phyloP scores from a whole-genome alignment of 2,888 invertebrate species.

The Cephus runcator region DNA sequence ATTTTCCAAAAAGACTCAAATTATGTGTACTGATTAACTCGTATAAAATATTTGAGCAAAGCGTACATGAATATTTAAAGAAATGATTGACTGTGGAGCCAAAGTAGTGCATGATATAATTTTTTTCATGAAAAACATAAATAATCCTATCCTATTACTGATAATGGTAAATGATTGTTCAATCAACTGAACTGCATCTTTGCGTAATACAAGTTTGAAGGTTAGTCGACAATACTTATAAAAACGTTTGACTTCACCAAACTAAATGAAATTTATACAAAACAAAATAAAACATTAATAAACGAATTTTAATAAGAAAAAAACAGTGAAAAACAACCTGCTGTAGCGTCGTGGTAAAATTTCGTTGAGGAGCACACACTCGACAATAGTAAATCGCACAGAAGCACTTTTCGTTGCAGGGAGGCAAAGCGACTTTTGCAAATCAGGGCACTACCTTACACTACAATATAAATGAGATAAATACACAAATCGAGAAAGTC shows the following conservation, averaged over 20 bases:
- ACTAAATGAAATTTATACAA: background rate
- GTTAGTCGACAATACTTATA: conserved; percentile 8
- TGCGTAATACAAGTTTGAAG: conserved; percentile 5
- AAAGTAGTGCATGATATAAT: background rate
- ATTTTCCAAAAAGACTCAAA: background rate
- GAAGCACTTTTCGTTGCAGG: background rate
- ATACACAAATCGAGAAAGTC: background rate
- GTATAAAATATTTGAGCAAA: background rate
- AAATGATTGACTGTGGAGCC: background rate
- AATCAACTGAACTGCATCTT: conserved; percentile 1
- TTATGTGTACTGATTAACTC: background rate
- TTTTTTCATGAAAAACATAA: background rate
- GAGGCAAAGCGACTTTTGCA: background rate
- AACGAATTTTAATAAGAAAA: background rate
- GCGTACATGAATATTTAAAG: background rate
- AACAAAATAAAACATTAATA: background rate
- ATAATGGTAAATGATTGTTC: conserved; percentile 7
- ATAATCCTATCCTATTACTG: background rate
- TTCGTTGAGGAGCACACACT: background rate
- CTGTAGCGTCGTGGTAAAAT: background rate
- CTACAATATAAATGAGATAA: background rate
- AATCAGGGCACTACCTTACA: background rate
- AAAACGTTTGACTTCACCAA: background rate
- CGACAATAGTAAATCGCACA: background rate
- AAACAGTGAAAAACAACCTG: background rate